A percentile compares a stretch with the other conserved stretches of the same genome.
Conservation (phyloP, 2,888 invertebrate species). For the Horisme vitalbata region DNA sequence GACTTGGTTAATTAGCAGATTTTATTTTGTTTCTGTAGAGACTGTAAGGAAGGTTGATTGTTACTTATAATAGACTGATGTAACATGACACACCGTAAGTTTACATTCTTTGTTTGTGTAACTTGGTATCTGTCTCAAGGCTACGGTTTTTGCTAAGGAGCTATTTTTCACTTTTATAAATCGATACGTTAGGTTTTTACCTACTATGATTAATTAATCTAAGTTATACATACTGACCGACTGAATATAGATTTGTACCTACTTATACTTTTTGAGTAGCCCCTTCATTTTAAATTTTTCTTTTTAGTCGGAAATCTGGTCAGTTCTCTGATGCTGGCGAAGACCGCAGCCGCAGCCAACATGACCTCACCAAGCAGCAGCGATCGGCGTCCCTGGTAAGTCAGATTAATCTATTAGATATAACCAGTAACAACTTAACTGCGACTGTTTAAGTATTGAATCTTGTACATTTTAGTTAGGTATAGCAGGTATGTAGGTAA, state of each 20-base stretch:
- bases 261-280: no score
- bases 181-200: no score
- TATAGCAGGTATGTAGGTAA: no score
- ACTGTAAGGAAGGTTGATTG: background rate
- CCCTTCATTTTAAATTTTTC: no score
- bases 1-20: no score
- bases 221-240: no score
- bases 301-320: conserved; percentile 71
- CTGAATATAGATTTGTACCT: no score
- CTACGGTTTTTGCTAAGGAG: background rate
- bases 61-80: background rate
- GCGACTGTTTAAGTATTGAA: no score
- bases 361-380: conserved; percentile 71
- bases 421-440: no score
- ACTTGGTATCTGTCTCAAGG: conserved; percentile 23
- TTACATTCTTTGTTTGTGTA: conserved; percentile 11
- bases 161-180: conserved; percentile 7
- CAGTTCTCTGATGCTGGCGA: conserved; percentile 77
- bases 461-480: no score
- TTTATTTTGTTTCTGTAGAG: no score
- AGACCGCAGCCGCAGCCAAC: conserved; percentile 63
- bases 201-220: no score
- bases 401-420: conserved; percentile 11
- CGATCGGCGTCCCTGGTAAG: conserved; percentile 74
- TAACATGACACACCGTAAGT: conserved; percentile 13